These are phyloP conservation scores for Helobdella robusta DNA, from an alignment of 2,888 invertebrate species.

Conservation along the genomic window DNA sequence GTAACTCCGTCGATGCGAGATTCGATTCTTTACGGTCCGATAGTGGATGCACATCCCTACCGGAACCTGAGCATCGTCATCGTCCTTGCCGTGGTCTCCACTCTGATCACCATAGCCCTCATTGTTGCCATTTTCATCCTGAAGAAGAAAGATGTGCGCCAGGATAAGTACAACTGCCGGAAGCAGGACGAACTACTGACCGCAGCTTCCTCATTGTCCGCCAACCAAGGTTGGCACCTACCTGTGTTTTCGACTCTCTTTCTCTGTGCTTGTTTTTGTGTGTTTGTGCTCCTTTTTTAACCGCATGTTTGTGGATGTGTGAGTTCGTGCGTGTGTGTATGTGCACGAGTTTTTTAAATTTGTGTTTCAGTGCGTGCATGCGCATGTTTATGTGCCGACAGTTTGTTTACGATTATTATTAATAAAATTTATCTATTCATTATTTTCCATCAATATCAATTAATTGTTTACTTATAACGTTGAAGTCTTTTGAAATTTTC, in stretches of 20 bases:
- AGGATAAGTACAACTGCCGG: background rate
- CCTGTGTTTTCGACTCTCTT: too few relatives aligned
- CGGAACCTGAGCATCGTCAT: conserved; percentile 33
- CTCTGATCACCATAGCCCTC: conserved; percentile 31
- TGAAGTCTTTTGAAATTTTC: too few relatives aligned
- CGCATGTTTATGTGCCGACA: too few relatives aligned
- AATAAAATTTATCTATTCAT: too few relatives aligned
- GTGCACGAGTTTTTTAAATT: background rate
- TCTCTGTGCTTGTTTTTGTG: background rate
- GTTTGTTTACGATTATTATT: too few relatives aligned
- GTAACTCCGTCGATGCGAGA: background rate
- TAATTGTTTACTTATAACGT: too few relatives aligned
- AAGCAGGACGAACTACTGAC: too few relatives aligned
- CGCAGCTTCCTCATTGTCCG: too few relatives aligned
- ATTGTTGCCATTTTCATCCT: conserved; percentile 31
- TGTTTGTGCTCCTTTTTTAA: background rate
- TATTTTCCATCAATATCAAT: too few relatives aligned
- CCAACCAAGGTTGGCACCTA: too few relatives aligned
- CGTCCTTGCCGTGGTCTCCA: conserved; percentile 30
- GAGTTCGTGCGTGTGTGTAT: background rate
- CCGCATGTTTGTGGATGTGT: background rate
- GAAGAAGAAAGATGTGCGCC: conserved; percentile 16
- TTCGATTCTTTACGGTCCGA: too few relatives aligned
- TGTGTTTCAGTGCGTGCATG: background rate
- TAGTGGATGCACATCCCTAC: conserved; percentile 15